phyloP scores from a whole-genome alignment of 1,140 invertebrate species.

The Megalonaias nervosa region DNA sequence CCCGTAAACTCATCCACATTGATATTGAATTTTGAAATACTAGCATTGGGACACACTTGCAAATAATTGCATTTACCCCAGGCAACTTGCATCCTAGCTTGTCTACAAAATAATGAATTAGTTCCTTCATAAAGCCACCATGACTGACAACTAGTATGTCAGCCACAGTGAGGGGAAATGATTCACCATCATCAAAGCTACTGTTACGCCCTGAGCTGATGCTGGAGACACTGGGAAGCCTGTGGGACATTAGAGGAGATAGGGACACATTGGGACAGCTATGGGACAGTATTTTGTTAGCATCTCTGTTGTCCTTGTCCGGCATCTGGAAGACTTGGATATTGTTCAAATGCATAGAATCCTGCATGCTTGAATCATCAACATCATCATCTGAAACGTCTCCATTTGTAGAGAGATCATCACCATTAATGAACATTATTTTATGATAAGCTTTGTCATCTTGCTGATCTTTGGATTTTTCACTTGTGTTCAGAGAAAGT shows the following conservation, averaged over 20 bases:
- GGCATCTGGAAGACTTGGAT: too few species aligned
- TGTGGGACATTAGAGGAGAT: conserved; percentile 61
- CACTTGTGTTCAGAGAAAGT: too few species aligned
- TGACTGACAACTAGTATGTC: conserved; percentile 70
- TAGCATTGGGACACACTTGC: conserved; percentile 67
- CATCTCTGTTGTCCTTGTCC: too few species aligned
- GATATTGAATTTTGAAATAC: conserved; percentile 64
- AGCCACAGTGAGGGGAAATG: conserved; percentile 50
- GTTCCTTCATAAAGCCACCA: conserved; percentile 68
- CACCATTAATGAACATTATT: too few species aligned
- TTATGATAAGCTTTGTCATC: too few species aligned
- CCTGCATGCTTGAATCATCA: too few species aligned
- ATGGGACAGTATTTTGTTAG: not conserved
- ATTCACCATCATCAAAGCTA: conserved; percentile 68
- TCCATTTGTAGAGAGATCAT: too few species aligned
- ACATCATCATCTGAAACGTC: too few species aligned
- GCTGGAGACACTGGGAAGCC: conserved; percentile 57
- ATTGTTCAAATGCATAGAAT: too few species aligned
- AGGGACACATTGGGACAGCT: conserved; percentile 68
- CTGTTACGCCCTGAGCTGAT: conserved; percentile 65
- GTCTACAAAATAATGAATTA: conserved; percentile 67
- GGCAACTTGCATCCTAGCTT: conserved; percentile 68
- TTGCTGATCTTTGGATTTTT: too few species aligned
- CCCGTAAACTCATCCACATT: conserved; percentile 45
- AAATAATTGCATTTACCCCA: conserved; percentile 64